A percentile compares a stretch with the other conserved stretches of the same genome.
Evolutionary conservation across 2,888 invertebrate genomes (phyloP).

Genomic region (Tipula helvola): DNA sequence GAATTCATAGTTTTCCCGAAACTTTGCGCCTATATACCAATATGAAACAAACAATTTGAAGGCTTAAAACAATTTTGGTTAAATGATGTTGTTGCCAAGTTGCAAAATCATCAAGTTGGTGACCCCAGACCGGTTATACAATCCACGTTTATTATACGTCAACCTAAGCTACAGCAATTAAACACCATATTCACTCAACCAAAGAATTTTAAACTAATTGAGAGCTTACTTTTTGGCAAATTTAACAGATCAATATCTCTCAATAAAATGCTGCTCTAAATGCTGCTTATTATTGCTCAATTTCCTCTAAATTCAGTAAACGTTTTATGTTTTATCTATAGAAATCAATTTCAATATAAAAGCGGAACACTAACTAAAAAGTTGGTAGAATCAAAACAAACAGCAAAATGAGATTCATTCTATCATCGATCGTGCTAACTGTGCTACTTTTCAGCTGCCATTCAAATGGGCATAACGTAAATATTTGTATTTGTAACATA

Average conservation of each 20-base stretch:
- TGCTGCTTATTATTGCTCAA: background rate
- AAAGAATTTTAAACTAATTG: background rate
- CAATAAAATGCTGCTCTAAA: background rate
- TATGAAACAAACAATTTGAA: no score
- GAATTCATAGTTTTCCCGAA: no score
- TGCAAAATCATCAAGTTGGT: no score
- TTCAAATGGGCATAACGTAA: background rate
- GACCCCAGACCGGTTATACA: no score
- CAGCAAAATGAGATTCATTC: background rate
- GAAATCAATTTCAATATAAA: background rate
- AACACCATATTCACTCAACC: background rate
- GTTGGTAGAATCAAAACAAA: background rate
- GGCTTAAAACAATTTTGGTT: no score
- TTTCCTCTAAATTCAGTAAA: background rate
- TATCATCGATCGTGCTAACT: background rate
- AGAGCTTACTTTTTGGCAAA: background rate
- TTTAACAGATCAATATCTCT: background rate
- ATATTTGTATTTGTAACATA: background rate
- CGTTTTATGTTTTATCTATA: background rate
- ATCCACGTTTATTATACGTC: background rate
- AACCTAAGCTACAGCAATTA: background rate
- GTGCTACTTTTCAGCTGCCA: background rate
- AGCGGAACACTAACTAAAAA: background rate
- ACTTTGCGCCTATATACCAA: no score
- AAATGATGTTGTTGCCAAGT: no score